Evolutionary conservation across 2,113 vertebrate genomes (phyloP).

Genomic region (Leucopsar rothschildi): DNA sequence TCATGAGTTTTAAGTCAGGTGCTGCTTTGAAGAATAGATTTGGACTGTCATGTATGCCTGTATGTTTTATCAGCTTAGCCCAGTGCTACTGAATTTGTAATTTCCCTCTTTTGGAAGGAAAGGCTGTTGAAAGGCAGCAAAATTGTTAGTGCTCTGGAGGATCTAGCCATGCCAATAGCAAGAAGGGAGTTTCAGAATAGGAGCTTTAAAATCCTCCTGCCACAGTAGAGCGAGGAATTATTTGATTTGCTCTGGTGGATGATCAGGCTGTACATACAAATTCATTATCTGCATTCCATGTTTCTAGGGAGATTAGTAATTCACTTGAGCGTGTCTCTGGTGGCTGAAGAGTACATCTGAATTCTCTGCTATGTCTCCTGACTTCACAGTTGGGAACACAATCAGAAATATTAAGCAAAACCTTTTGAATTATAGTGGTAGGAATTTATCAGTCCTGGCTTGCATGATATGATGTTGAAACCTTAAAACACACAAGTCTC

Average conservation of each 20-base stretch:
- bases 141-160: neutral
- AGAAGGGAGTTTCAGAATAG: neutral
- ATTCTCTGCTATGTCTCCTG: neutral
- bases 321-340: neutral
- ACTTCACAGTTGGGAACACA: neutral
- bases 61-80: neutral
- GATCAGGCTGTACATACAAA: neutral
- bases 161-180: neutral
- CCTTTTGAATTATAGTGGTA: neutral
- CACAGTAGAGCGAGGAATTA: neutral
- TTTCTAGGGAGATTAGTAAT: neutral
- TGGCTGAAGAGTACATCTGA: constrained; percentile 3
- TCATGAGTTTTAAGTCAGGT: neutral
- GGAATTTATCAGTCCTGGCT: neutral
- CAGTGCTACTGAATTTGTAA: neutral
- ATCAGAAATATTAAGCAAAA: neutral
- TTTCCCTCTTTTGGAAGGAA: neutral
- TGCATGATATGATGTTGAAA: neutral
- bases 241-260: neutral
- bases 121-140: neutral
- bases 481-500: neutral
- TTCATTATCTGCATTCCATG: neutral
- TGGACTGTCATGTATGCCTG: neutral
- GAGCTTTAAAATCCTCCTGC: neutral
- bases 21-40: neutral